These are phyloP conservation scores for Ectropis grisescens DNA, from an alignment of 1,140 invertebrate species.

Conservation along the genomic window DNA sequence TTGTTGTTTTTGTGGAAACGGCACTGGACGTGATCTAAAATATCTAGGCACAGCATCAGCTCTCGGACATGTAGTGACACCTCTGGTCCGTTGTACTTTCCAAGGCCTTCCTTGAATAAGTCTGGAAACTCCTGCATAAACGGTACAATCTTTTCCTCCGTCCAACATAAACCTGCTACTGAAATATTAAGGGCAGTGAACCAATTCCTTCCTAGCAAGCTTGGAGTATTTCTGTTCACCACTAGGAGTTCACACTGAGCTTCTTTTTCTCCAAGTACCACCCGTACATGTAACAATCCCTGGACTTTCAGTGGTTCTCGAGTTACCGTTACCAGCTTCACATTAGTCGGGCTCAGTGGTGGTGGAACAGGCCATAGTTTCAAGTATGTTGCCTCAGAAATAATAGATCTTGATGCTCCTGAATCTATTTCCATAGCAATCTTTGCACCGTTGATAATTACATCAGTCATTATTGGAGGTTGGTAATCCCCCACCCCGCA, in stretches of 20 bases:
- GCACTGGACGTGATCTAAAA: constrained; percentile 13
- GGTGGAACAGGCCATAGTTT: constrained; percentile 7
- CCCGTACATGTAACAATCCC: constrained; percentile 8
- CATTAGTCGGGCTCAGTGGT: constrained; percentile 4
- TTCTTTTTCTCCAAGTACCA: constrained; percentile 6
- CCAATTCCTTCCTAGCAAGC: constrained; percentile 13
- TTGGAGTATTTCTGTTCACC: constrained; percentile 9
- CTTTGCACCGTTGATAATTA: constrained; percentile 6
- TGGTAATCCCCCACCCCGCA: constrained; percentile 6
- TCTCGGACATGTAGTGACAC: constrained; percentile 10
- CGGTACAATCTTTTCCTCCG: neutral
- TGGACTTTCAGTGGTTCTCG: constrained; percentile 9
- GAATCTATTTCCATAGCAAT: constrained; percentile 13
- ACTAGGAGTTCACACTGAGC: constrained; percentile 13
- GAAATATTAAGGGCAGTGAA: constrained; percentile 7
- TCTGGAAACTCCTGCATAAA: constrained; percentile 8
- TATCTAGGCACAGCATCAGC: constrained; percentile 6
- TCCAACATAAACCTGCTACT: constrained; percentile 9
- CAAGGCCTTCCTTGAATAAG: constrained; percentile 8
- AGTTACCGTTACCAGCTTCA: constrained; percentile 15
- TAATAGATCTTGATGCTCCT: constrained; percentile 12
- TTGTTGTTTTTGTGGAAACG: constrained; percentile 11
- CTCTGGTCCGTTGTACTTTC: constrained; percentile 14
- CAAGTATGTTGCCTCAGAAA: constrained; percentile 10
- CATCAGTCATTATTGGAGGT: constrained; percentile 7